Base-by-base conservation (phyloP, 2,113 vertebrate species). In the Emydura subglobosa region DNA sequence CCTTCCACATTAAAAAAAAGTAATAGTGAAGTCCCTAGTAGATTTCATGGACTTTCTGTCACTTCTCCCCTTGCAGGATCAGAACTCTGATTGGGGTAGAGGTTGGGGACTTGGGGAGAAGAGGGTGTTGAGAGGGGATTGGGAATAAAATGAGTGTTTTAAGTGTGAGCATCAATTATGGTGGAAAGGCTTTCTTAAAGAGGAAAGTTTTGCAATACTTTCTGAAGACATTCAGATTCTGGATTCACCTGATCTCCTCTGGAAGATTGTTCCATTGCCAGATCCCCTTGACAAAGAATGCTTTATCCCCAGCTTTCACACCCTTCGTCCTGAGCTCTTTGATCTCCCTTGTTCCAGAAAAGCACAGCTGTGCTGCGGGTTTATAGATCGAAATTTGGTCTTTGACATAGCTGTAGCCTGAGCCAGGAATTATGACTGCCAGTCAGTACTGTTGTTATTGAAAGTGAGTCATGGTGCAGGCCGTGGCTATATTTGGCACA, bases 131-230 rank as follows among this genome's bases (percentile, higher is more conserved):
- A 16, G 50, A 85, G 79, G n/a, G 91, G 22, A 3, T 50, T 44
- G 86, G 86, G 91, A 88, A 94, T 93, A 79, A 22, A 91, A 19
- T 84, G 31, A 7, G 29, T 34, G 31, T 83, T 86, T 49, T 55
- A 39, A 78, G 21, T 68, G 65, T 68, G 16, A 68, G 65, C 31
- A 54, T 89, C 82, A 81, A 22, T 81, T 89, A 76, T 61, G n/a
- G 54, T 2, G 2, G 7, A 6, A 25, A 92, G 49, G 4, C 79
- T 68, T 93, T 92, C 79, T 89, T 47, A 47, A 47, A 47, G 47
- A 47, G 47, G 47, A 47, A 47, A 47, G 47, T 47, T 47, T 47
- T 47, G 47, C 47, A 47, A 47, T 47, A 8, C 47, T 47, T 47
- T 47, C 59, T 54, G 86, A 55, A 16, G 82, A 27, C 0, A 10